Conservation (phyloP, 2,888 invertebrate genomes). For the Branchellion lobata region DNA sequence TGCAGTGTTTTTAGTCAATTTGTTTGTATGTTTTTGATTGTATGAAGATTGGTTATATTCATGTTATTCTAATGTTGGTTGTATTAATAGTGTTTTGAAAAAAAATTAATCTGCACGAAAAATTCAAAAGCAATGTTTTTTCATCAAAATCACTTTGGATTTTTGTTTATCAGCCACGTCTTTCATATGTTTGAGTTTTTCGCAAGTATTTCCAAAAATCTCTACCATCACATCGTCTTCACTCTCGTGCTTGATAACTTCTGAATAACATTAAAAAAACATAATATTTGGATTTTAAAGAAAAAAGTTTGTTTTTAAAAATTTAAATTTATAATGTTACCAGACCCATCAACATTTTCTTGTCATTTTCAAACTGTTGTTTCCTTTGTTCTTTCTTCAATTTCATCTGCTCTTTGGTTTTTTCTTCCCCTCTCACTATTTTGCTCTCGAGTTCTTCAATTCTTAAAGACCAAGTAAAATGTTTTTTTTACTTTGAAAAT, state of each 20-base stretch:
- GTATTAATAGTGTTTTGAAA: no score
- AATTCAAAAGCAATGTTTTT: no score
- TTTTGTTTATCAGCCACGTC: neutral
- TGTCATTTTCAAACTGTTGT: constrained; percentile 70
- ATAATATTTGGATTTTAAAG: no score
- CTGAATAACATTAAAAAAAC: no score
- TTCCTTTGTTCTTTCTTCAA: constrained; percentile 72
- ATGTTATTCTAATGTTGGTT: no score
- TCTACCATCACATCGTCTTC: neutral
- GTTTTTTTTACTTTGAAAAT: no score
- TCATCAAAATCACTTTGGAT: neutral
- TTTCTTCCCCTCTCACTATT: constrained; percentile 78
- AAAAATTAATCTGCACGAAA: no score
- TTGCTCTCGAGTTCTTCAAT: constrained; percentile 71
- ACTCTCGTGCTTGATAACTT: neutral
- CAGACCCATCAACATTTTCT: constrained; percentile 59
- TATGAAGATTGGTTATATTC: no score
- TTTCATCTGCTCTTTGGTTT: constrained; percentile 72
- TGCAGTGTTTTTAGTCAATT: neutral
- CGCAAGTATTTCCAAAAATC: neutral
- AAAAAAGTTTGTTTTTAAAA: no score
- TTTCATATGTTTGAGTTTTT: neutral
- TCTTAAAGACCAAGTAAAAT: no score
- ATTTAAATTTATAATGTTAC: no score
- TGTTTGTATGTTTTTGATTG: no score